Percentiles rank a stretch among this genome's conserved stretches.
phyloP scores from a whole-genome alignment of 1,140 invertebrate genomes.

The Hylaeus anthracinus region DNA sequence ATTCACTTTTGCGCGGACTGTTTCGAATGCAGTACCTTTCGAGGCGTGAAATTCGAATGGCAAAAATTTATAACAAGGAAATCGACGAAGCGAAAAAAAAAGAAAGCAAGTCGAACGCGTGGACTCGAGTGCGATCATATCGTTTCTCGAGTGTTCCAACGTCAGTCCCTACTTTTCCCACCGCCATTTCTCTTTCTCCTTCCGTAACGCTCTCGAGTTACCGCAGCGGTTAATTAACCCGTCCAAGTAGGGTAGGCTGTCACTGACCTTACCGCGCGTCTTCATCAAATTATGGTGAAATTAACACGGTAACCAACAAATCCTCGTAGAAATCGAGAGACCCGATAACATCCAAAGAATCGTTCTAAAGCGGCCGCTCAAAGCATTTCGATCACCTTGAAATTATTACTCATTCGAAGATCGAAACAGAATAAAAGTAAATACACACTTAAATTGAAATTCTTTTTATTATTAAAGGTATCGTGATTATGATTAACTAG shows the following conservation, averaged over 20 bases:
- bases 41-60: conserved; percentile 7
- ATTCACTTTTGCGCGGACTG: conserved; percentile 2
- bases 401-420: too few relatives aligned
- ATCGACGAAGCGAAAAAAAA: background rate
- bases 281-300: conserved; percentile 41
- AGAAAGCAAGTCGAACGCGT: background rate
- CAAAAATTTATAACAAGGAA: conserved; percentile 12
- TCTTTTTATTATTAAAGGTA: too few relatives aligned
- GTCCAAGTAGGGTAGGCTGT: conserved; percentile 12
- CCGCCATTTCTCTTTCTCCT: background rate
- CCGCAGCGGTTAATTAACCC: conserved; percentile 52
- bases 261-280: conserved; percentile 36
- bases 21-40: conserved; percentile 13
- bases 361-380: too few relatives aligned
- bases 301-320: conserved; percentile 15
- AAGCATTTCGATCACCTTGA: too few relatives aligned
- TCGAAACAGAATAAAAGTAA: too few relatives aligned
- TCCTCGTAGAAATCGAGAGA: background rate
- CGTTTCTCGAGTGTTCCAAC: conserved; percentile 11
- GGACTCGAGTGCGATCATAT: conserved; percentile 10
- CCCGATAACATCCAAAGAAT: too few relatives aligned
- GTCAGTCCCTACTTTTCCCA: background rate
- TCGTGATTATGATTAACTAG: too few relatives aligned
- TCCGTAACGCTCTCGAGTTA: conserved; percentile 23
- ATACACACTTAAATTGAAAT: too few relatives aligned